Base-by-base conservation (phyloP, 2,888 invertebrate species). In the Abscondita cerata region DNA sequence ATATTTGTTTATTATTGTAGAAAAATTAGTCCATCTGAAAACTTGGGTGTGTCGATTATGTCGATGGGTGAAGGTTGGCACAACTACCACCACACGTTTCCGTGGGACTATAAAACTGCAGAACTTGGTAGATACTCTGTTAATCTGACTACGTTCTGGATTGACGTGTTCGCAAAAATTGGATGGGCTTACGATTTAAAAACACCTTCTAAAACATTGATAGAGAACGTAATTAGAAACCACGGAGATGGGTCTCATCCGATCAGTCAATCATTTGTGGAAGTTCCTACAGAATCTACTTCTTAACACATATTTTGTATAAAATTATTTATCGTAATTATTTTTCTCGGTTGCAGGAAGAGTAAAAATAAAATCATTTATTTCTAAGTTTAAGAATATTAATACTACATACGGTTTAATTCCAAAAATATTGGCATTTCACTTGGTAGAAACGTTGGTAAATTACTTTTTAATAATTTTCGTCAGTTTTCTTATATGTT, bases 41-140 rank as follows among this genome's bases (percentile, higher is more conserved):
- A 93, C 76, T 82, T 85, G 64, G 78, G 83, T 0, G 95, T 96
- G 0, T 87, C 93, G 0, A 73, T 92, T 0, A 73, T 89, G 33
- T 87, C 92, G 0, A 83, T 93, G 82, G 94, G 71, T 91, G 74
- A 93, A 91, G 80, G 91, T 87, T 19, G 92, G 92, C 1, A 96
- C 82, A 96, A 96, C 81, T 96, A 93, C 80, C 96, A 96, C 78
- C 96, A 96, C 80, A 91, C 91, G 0, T 96, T 96, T 80, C 96
- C 96, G 0, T 94, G 93, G 90, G 96, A 96, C 80, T 96, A 96
- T 84, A 91, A 92, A 74, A 91, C 95, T 18, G 89, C 94, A 11
- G 96, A 96, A 79, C 82, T 92, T 13, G 92, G 92, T 15, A 67
- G 65, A 15, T 66, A 73, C 63, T 76, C 84, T 66, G 75, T 87